Conservation (phyloP, 2,113 vertebrate genomes). For the Noturus placidus region DNA sequence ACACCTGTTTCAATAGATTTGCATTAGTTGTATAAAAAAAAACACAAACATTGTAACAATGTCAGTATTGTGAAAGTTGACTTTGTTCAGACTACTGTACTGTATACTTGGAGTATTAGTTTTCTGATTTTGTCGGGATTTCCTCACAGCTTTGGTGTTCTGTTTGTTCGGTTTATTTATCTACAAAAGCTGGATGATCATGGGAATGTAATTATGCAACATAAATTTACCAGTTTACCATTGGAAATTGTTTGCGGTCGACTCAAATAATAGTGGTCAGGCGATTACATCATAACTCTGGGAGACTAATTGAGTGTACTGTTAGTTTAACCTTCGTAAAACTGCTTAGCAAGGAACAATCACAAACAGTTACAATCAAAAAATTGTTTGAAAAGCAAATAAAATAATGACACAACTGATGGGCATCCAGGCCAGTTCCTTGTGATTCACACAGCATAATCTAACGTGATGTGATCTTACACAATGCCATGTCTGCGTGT, state of each 20-base stretch:
- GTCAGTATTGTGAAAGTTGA: not conserved
- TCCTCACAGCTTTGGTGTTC: not conserved
- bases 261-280: not conserved
- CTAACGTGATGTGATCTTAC: not conserved
- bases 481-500: not conserved
- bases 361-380: not conserved
- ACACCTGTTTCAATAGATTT: not conserved
- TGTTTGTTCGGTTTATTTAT: not conserved
- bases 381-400: not conserved
- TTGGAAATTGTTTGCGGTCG: not conserved
- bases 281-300: not conserved
- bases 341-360: not conserved
- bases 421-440: not conserved
- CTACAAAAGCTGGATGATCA: not conserved
- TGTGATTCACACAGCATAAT: not conserved
- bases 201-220: not conserved
- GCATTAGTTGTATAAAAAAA: not conserved
- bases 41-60: no score
- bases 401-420: not conserved
- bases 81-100: not conserved
- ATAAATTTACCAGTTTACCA: not conserved
- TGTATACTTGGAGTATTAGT: not conserved
- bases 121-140: not conserved
- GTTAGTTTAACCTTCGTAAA: not conserved
- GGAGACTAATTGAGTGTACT: not conserved